These are phyloP conservation scores for Solenopsis invicta DNA, from an alignment of 1,140 invertebrate genomes.

Conservation along the genomic window DNA sequence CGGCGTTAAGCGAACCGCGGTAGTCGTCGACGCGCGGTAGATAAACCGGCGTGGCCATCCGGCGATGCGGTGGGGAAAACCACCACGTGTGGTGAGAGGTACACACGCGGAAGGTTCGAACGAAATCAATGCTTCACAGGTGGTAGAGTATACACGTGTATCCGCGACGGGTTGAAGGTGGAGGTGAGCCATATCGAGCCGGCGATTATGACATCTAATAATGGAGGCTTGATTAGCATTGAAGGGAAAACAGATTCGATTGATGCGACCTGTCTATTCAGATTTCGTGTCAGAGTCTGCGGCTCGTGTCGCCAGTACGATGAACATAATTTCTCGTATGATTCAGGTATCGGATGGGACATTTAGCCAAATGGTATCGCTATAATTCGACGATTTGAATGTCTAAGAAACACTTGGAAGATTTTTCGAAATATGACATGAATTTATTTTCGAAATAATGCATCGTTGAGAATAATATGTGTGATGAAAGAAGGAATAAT, in stretches of 20 bases:
- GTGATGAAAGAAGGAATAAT: neutral
- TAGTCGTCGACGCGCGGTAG: constrained; percentile 59
- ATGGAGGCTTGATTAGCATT: constrained; percentile 21
- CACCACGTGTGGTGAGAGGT: neutral
- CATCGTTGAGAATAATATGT: neutral
- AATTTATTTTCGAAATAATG: neutral
- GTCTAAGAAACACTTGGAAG: neutral
- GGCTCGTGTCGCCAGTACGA: neutral
- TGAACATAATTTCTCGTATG: neutral
- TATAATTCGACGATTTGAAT: neutral
- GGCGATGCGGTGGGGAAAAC: constrained; percentile 36
- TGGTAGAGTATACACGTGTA: constrained; percentile 29
- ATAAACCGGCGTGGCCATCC: constrained; percentile 49
- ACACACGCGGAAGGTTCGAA: constrained; percentile 43
- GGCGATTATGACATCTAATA: neutral
- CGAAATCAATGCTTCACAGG: constrained; percentile 60
- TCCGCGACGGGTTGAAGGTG: constrained; percentile 54
- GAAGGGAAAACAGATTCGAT: neutral
- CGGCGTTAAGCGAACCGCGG: constrained; percentile 62
- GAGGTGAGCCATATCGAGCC: neutral
- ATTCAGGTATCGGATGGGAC: neutral
- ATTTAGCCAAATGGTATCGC: neutral
- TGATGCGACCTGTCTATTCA: neutral
- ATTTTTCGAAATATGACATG: neutral
- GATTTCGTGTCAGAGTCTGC: neutral